Conservation (phyloP, 2,888 invertebrate species). For the Callosobruchus maculatus region DNA sequence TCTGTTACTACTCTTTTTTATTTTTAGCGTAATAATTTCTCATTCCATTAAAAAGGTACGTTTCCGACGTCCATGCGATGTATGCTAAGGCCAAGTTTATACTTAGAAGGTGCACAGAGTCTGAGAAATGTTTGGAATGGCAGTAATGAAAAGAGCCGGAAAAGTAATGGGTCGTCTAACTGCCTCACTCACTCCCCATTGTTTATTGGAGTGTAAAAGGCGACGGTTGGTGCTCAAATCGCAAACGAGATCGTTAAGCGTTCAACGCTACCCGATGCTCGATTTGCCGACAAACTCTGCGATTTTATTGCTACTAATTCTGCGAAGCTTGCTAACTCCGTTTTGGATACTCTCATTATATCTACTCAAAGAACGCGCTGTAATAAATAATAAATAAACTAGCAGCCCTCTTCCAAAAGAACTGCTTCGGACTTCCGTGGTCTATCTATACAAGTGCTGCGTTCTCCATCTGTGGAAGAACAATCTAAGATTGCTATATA, state of each 20-base stretch:
- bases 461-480: too few species aligned
- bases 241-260: not conserved
- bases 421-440: too few species aligned
- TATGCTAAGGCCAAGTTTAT: not conserved
- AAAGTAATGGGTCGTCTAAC: not conserved
- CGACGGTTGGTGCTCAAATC: not conserved
- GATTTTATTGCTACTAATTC: not conserved
- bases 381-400: too few species aligned
- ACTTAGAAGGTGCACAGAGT: not conserved
- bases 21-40: not conserved
- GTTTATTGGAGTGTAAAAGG: not conserved
- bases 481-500: too few species aligned
- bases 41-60: not conserved
- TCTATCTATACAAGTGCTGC: too few species aligned
- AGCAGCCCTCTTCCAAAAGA: too few species aligned
- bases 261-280: not conserved
- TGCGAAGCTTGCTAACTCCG: not conserved
- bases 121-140: not conserved
- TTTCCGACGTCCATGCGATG: not conserved
- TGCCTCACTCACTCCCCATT: not conserved
- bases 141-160: not conserved
- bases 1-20: too few species aligned
- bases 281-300: not conserved
- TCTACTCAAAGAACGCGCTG: too few species aligned
- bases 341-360: too few species aligned